phyloP scores from a whole-genome alignment of 2,888 invertebrate species.

The Lysandra bellargus region DNA sequence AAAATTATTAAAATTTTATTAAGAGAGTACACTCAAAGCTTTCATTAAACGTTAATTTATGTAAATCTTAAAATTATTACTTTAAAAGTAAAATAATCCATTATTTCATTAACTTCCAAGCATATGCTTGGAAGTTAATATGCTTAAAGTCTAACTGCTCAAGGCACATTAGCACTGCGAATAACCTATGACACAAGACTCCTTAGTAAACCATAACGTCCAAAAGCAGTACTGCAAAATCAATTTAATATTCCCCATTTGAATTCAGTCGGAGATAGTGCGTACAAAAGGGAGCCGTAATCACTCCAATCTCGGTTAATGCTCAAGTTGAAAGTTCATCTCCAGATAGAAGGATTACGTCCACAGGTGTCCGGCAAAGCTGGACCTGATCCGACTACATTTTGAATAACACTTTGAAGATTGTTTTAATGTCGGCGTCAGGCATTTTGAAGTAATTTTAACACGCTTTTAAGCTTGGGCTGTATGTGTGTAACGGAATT shows the following conservation, averaged over 20 bases:
- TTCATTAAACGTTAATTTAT: no score
- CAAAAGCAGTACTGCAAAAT: conserved; percentile 9
- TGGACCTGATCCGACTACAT: conserved; percentile 61
- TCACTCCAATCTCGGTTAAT: conserved; percentile 39
- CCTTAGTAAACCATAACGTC: neutral
- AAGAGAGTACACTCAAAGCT: no score
- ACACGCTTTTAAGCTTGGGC: no score
- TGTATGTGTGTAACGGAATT: no score
- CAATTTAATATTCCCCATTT: conserved; percentile 4
- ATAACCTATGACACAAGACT: no score
- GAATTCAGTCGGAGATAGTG: conserved; percentile 2
- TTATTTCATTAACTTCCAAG: no score
- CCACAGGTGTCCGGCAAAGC: conserved; percentile 72
- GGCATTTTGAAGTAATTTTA: neutral
- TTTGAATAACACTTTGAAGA: conserved; percentile 48
- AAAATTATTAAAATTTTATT: no score
- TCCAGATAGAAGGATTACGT: conserved; percentile 59
- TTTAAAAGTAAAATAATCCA: no score
- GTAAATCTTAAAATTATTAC: no score
- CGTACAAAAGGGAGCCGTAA: conserved; percentile 34
- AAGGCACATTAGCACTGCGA: no score
- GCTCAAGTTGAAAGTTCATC: conserved; percentile 39
- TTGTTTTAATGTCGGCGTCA: conserved; percentile 32
- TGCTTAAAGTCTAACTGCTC: no score
- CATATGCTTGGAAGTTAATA: no score